Conservation (phyloP, 2,113 vertebrate species). For the Oenanthe oenanthe region DNA sequence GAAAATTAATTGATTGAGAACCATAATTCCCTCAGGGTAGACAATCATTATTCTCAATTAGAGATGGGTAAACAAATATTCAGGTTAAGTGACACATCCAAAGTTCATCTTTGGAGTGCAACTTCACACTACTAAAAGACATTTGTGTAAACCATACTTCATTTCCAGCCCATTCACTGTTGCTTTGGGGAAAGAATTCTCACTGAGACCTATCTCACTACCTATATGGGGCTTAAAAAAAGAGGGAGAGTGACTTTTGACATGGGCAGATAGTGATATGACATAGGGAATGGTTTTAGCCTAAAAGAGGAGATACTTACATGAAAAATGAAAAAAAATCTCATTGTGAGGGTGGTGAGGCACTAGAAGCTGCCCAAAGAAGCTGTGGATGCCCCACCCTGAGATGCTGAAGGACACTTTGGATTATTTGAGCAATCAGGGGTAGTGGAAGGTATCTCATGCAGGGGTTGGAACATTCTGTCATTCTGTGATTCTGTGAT, state of each 20-base stretch:
- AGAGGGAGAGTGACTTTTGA: neutral
- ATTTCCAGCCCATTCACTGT: neutral
- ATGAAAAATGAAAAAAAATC: neutral
- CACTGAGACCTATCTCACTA: no score
- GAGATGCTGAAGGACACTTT: neutral
- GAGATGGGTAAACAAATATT: neutral
- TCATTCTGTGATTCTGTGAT: neutral
- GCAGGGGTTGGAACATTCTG: neutral
- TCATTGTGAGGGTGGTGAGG: neutral
- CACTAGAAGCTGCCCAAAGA: neutral
- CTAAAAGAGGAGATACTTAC: neutral
- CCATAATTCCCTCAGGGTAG: neutral
- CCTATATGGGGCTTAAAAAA: neutral
- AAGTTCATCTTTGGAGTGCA: neutral
- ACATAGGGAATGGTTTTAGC: neutral
- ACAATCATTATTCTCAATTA: neutral
- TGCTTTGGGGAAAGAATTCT: neutral
- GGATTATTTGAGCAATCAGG: neutral
- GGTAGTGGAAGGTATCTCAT: neutral
- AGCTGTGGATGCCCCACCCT: neutral
- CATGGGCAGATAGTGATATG: neutral
- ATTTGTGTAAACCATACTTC: neutral
- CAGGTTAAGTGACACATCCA: neutral
- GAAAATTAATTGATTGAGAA: constrained; percentile 7
- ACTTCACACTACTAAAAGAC: neutral